phyloP scores from a whole-genome alignment of 2,797 vertebrate genomes.

The Notolepis coatsorum region DNA sequence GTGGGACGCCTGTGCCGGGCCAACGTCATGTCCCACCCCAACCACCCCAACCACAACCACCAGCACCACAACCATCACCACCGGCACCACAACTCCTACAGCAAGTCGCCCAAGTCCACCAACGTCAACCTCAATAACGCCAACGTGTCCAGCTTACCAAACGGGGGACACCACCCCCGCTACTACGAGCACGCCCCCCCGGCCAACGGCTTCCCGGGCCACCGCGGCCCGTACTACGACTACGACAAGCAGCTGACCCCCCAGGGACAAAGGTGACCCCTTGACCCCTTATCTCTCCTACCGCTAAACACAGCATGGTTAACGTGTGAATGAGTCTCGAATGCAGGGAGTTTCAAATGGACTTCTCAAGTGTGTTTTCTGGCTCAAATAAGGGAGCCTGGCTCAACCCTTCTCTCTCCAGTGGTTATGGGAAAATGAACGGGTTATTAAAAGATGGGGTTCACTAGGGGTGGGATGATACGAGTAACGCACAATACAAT shows the following conservation, averaged over 20 bases:
- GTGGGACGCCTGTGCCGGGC: conserved; percentile 82
- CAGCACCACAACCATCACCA: conserved; percentile 91
- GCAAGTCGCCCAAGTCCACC: conserved; percentile 96
- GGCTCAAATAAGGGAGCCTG: too few relatives aligned
- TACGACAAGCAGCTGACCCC: conserved; percentile 87
- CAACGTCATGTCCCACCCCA: conserved; percentile 79
- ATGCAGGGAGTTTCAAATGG: too few relatives aligned
- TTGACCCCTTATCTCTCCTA: conserved; percentile 8
- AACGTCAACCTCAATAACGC: conserved; percentile 99
- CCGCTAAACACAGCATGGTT: too few relatives aligned
- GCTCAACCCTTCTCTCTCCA: too few relatives aligned
- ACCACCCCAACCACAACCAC: conserved; percentile 75
- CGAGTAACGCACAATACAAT: too few relatives aligned
- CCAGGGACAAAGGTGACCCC: conserved; percentile 90
- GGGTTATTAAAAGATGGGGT: too few relatives aligned
- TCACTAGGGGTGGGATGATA: too few relatives aligned
- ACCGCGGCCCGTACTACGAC: conserved; percentile 81
- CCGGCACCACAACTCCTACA: conserved; percentile 89
- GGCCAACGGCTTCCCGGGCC: conserved; percentile 85
- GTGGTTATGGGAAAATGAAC: too few relatives aligned
- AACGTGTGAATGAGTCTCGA: too few relatives aligned
- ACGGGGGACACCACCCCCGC: conserved; percentile 88
- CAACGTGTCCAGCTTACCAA: conserved; percentile 92
- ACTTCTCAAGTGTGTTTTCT: not conserved
- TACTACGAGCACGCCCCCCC: conserved; percentile 85